Base-by-base conservation (phyloP, 2,888 invertebrate genomes). In the Dromius quadrimaculatus region DNA sequence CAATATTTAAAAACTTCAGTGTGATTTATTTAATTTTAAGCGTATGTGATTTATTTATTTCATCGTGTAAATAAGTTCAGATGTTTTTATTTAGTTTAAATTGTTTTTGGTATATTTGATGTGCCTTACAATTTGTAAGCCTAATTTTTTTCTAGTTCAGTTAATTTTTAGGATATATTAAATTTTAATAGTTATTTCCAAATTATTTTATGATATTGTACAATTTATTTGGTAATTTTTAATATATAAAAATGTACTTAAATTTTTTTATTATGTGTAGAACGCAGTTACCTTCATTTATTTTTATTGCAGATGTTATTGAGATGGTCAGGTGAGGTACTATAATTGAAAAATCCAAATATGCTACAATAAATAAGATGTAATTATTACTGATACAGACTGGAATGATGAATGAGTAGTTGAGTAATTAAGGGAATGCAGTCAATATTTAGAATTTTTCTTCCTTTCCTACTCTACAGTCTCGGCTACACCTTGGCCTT, bases 101-200 rank as follows among this genome's bases (percentile, higher is more conserved):
- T 63, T 63, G 45, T 63, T 22, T 28, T 13, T 41, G 38, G 43
- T 68, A 68, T 68, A 68, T 68, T 65, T 50, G 50, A 68, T 59
- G 68, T 68, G 68, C 68, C 68, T 68, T 68, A 68, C 68, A 68
- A 34, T 68, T 36, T 50, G 59, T 59, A 59, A 68, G 68, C 68
- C 68, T 68, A 68, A 68, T 68, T 57, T 57, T 59, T 59, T 41
- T 57, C 62, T 62, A 54, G 62, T 62, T 62, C 23, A 41, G 22
- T 62, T 62, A 41, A 41, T 23, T 2, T 62, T 34, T 19, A 19
- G 59, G 19, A 36, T 8, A 59, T 3, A 47, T 2, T 15, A 41
- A 41, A 15, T n/a, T 54, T 23, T 28, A 13, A 11, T 54, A 54
- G 28, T 54, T 54, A 15, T 28, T 54, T 54, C 41, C 6, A 36